Evolutionary conservation across 1,140 invertebrate species (phyloP), one percentile per base, ranked within the genome.

Genomic region (Drosophila guanche): DNA sequence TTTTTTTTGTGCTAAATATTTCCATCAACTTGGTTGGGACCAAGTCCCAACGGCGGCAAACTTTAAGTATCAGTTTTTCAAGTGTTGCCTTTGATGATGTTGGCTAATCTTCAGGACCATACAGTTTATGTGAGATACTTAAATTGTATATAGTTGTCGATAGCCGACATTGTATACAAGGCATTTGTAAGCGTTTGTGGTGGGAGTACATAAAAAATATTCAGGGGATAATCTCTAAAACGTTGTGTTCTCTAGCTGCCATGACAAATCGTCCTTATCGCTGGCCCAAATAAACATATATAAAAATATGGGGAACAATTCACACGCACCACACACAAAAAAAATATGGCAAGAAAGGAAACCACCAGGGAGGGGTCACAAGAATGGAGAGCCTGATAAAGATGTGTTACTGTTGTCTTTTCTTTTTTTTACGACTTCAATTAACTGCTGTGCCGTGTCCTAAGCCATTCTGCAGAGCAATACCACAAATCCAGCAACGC

Each of bases 351-450:
- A 12, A 10, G 33, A 37, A 12, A 37, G 33, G 10, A 37, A 37
- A 37, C 33, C 33, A 12, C 8, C 33, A 37, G 12, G 33, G 33
- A 37, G 33, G 33, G 33, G 33, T 20, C 16, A 37, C 33, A 37
- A 3, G 29, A 37, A 37, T 37, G 33, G 33, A 37, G 33, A 37
- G 33, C 10, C 76, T 66, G 79, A 85, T 84, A 84, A 84, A 84
- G 80, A 79, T 76, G 80, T 85, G 79, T 84, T 66, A 41, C 46
- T 61, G 75, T 71, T 79, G 74, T 84, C 56, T 66, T 76, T 76
- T 62, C 72, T 85, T 85, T 86, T 86, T 85, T 85, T 85, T 85
- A 85, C 66, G 81, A 86, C 83, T 86, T 85, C 81, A 85, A 85
- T 85, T 85, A 85, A 85, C 77, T 73, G 81, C 77, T 66, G 54